Evolutionary conservation across 2,888 invertebrate species (phyloP).

Genomic region (Emmelina monodactyla): DNA sequence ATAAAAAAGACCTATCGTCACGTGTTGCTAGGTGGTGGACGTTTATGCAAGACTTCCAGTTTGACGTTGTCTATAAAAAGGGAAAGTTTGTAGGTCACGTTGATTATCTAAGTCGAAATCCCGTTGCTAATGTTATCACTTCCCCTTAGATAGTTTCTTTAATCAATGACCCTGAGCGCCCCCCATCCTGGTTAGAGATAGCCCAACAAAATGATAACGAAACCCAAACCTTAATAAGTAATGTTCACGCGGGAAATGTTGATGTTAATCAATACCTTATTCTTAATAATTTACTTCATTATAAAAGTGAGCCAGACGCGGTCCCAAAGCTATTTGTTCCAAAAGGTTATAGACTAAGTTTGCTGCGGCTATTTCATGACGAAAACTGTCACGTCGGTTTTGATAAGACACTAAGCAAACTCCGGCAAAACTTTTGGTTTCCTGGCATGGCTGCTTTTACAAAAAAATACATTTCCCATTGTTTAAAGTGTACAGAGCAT

Average conservation of each 20-base stretch:
- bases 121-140: conserved; percentile 3
- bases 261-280: conserved; percentile 14
- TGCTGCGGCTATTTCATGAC: conserved; percentile 16
- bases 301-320: conserved; percentile 5
- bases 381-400: conserved; percentile 12
- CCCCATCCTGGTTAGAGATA: conserved; percentile 14
- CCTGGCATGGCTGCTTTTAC: conserved; percentile 11
- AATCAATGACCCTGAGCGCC: conserved; percentile 8
- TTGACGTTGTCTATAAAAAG: conserved; percentile 16
- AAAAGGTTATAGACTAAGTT: conserved; percentile 9
- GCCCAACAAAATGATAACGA: conserved; percentile 16
- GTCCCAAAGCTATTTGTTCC: conserved; percentile 18
- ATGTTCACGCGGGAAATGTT: conserved; percentile 10
- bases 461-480: conserved; percentile 14
- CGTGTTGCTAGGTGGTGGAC: conserved; percentile 20
- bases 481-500: conserved; percentile 9
- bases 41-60: conserved; percentile 18
- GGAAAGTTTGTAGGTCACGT: conserved; percentile 18
- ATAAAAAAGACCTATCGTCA: conserved; percentile 17
- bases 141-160: conserved; percentile 7
- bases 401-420: conserved; percentile 10
- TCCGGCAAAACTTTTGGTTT: conserved; percentile 19
- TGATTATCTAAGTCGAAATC: conserved; percentile 19
- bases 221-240: conserved; percentile 11
- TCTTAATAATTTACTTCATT: conserved; percentile 13